These are phyloP conservation scores for Hippolais icterina DNA, from an alignment of 2,113 vertebrate species.

Conservation along the genomic window DNA sequence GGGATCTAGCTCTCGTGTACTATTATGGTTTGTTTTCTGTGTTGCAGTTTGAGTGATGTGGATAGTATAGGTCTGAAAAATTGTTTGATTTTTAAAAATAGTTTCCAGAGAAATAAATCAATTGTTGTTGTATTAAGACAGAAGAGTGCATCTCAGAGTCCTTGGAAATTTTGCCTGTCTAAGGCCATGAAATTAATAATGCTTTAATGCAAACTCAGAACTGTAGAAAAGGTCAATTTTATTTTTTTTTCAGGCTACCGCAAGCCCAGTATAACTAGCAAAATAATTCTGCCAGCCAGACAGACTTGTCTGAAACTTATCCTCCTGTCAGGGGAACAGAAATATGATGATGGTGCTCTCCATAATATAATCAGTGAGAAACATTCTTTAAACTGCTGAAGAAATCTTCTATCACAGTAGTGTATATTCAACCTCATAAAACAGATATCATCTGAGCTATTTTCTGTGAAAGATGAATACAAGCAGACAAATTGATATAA, in stretches of 20 bases:
- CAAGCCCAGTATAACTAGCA: neutral
- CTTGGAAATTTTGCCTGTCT: neutral
- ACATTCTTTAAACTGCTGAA: neutral
- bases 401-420: neutral
- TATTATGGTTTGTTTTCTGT: neutral
- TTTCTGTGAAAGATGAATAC: neutral
- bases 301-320: neutral
- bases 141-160: neutral
- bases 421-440: neutral
- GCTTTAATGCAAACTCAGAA: neutral
- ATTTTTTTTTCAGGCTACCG: neutral
- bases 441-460: neutral
- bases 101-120: neutral
- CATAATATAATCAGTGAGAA: neutral
- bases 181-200: neutral
- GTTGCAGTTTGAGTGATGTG: neutral
- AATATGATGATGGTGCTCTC: neutral
- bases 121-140: neutral
- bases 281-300: neutral
- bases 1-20: neutral
- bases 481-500: neutral
- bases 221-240: neutral
- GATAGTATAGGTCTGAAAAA: neutral
- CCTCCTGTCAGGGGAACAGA: neutral
- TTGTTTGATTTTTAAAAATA: neutral